Conservation (phyloP, 2,113 vertebrate species). For the Leptobrachium leishanense region DNA sequence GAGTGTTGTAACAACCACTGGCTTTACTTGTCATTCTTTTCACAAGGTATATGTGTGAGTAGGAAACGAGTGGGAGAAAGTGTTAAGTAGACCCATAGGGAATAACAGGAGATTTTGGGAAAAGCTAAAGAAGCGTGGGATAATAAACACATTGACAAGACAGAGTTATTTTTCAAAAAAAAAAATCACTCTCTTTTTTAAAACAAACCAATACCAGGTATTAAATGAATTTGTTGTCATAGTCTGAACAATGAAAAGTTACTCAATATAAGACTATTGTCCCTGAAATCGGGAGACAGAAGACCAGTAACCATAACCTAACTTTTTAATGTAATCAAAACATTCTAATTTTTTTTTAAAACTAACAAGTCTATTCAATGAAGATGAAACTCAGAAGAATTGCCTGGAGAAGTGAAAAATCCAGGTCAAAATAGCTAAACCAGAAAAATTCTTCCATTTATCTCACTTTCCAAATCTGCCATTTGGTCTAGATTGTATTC, state of each 20-base stretch:
- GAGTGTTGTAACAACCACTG: slow-evolving; percentile 56
- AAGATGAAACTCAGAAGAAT: no score
- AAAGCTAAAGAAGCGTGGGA: slow-evolving; percentile 1
- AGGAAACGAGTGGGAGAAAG: slow-evolving; percentile 58
- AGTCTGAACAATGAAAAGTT: neutral
- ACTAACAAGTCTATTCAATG: no score
- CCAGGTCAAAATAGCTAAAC: no score
- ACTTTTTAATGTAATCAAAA: no score
- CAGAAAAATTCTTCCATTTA: no score
- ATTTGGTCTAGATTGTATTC: no score
- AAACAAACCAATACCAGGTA: neutral
- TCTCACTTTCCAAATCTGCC: no score
- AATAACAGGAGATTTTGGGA: neutral
- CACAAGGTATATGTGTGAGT: slow-evolving; percentile 44
- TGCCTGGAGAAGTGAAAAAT: no score
- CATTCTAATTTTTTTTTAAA: no score
- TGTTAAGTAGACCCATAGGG: slow-evolving; percentile 31
- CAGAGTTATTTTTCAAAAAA: neutral
- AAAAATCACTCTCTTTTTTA: neutral
- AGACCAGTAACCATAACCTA: slow-evolving; percentile 5
- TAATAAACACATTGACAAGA: neutral
- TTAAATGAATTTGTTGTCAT: neutral
- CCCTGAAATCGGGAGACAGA: neutral
- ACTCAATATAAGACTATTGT: neutral
- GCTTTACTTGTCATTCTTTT: slow-evolving; percentile 49